Base-by-base conservation (phyloP, 2,113 vertebrate species). In the Coryphaenoides rupestris region DNA sequence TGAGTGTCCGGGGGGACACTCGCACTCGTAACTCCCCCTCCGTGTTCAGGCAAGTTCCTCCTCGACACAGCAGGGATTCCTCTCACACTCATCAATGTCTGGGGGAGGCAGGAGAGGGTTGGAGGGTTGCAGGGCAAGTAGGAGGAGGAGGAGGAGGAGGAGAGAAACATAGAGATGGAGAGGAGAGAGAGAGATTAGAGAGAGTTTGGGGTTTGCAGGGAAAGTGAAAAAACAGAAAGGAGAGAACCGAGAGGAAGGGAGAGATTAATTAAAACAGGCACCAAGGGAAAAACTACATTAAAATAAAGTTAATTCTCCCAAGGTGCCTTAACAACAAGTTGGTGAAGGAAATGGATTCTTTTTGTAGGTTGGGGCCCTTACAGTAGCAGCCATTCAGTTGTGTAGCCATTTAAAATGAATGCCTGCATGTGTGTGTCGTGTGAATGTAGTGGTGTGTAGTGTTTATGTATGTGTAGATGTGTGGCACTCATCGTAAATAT, bases 41-140 rank as follows among this genome's bases (percentile, higher is more conserved):
- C 0, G 91, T 96, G 90, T 98, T 98, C 65, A 91, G 69, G 70
- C 96, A 98, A 63, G 81, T 91, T 46, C 96, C 96, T 1, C 94
- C 94, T 0, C 87, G 91, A 77, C 95, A 98, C 68, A 97, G 80
- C 80, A 94, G 84, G 94, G 93, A 79, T 98, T 93, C 23, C 86
- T 81, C 66, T 93, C 93, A 12, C 95, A 98, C 77, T 98, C 95
- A 0, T 97, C 93, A 47, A 98, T 89, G 19, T 98, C 96, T 98
- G 75, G 22, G 13, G 61, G 7, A 13, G 33, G 17, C 33, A 16
- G 22, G 6, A 19, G 26, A 33, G 49, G 5, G 13, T 46, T 26
- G 19, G 52, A 9, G 22, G 21, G 49, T n/a, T n/a, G n/a, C n/a
- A n/a, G n/a, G n/a, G n/a, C n/a, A n/a, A n/a, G n/a, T n/a, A n/a